phyloP scores from a whole-genome alignment of 2,888 invertebrate genomes.

The Nasonovia ribisnigri region DNA sequence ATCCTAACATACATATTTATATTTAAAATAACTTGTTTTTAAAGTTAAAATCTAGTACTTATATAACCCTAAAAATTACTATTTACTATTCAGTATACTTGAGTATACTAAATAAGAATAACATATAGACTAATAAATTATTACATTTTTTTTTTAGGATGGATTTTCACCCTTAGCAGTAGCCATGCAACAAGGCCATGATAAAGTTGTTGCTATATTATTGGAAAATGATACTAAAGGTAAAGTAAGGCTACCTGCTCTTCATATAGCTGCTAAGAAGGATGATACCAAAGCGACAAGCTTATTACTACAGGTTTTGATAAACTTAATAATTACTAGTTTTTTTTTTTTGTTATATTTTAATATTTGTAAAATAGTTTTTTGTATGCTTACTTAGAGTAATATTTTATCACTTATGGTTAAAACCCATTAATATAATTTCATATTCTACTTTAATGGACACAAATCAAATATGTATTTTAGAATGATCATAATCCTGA shows the following conservation, averaged over 20 bases:
- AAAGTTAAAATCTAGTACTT: background rate
- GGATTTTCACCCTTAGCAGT: constrained; percentile 98
- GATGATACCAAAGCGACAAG: constrained; percentile 97
- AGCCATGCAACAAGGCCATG: constrained; percentile 99
- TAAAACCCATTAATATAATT: background rate
- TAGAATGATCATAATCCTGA: constrained; percentile 97
- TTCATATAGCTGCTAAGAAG: constrained; percentile 99
- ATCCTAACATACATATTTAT: background rate
- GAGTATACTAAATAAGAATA: too few relatives aligned
- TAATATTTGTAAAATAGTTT: background rate
- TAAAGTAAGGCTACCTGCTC: constrained; percentile 93
- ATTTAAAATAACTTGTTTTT: background rate
- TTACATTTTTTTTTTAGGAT: constrained; percentile 76
- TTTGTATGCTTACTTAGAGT: background rate
- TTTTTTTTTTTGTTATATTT: background rate
- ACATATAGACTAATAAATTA: background rate
- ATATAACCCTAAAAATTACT: background rate
- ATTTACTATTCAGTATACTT: background rate
- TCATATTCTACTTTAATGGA: background rate
- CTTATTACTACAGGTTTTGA: constrained; percentile 82
- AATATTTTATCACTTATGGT: background rate
- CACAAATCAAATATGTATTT: constrained; percentile 66
- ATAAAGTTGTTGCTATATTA: constrained; percentile 95
- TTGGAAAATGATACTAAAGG: constrained; percentile 96
- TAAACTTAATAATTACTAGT: background rate